Base-by-base conservation (phyloP, 2,888 invertebrate genomes). In the Melipona beecheii region DNA sequence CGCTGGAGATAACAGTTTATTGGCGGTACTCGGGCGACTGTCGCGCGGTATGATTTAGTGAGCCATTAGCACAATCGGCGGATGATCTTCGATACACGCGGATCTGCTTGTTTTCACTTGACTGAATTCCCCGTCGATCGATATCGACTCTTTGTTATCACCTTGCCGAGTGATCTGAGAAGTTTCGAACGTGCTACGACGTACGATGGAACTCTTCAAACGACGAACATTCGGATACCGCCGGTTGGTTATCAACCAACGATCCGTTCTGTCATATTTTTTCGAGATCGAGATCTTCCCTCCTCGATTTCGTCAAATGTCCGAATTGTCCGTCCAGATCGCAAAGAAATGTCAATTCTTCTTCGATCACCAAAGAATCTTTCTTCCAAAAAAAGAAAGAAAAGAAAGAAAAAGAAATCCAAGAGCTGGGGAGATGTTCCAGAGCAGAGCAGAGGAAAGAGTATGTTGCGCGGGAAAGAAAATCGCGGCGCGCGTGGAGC, bases 401-500 rank as follows among this genome's bases (percentile, higher is more conserved):
- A 27, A 27, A 1, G 4, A 31, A 4, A 31, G 4, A 4, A 31
- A 4, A 31, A 4, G 31, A 27, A 27, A 27, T 27, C 27, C 31
- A 31, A 31, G 31, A 4, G 31, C 31, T 4, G 4, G 31, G 0
- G 4, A 31, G 4, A 27, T 27, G 31, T 31, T 31, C 2, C 31
- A 31, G 27, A 27, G 27, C 27, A 27, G 27, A 27, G 27, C 31
- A 4, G 31, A 31, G 31, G 31, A 4, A 4, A 31, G 4, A 31
- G 0, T 31, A 4, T 31, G 31, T 31, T 31, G 31, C 31, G 31
- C 31, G 31, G 4, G 75, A 6, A 76, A 49, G 71, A 36, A 66
- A 75, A 80, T 66, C 70, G 3, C 66, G 3, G 65, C 74, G 70
- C 74, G 70, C 60, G 74, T 64, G 58, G 11, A 80, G 78, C 78